phyloP scores from a whole-genome alignment of 2,797 vertebrate species.

The Semaprochilodus insignis region DNA sequence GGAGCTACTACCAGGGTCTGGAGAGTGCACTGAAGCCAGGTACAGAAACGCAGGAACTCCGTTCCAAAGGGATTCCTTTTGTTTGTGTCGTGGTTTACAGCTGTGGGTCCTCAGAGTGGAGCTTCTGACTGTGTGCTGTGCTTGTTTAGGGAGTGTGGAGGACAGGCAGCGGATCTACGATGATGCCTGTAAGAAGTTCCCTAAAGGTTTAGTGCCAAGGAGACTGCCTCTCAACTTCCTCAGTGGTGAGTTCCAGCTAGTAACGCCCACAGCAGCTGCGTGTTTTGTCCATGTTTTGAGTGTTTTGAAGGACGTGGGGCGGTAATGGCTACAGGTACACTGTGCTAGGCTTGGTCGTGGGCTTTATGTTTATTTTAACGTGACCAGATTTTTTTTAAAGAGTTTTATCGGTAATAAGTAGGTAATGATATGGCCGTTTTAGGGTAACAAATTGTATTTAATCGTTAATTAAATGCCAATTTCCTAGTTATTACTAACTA shows the following conservation, averaged over 20 bases:
- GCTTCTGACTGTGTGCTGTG: neutral
- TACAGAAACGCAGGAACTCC: constrained; percentile 60
- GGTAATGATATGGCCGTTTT: too few relatives aligned
- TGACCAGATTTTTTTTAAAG: too few relatives aligned
- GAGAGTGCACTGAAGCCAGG: constrained; percentile 94
- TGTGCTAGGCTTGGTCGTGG: too few relatives aligned
- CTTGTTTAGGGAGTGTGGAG: constrained; percentile 83
- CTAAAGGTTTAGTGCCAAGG: constrained; percentile 92
- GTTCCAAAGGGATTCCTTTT: neutral
- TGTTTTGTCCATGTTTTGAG: too few relatives aligned
- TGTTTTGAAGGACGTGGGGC: too few relatives aligned
- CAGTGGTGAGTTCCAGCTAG: constrained; percentile 76
- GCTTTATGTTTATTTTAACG: too few relatives aligned
- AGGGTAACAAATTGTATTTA: too few relatives aligned
- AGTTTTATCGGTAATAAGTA: too few relatives aligned
- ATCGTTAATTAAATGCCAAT: too few relatives aligned
- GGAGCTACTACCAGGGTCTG: constrained; percentile 95
- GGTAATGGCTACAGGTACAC: too few relatives aligned
- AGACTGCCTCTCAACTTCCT: constrained; percentile 95
- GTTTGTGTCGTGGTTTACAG: neutral
- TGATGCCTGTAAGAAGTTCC: constrained; percentile 95
- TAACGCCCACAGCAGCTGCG: too few relatives aligned
- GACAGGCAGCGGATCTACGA: constrained; percentile 94
- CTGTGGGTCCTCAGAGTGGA: neutral
- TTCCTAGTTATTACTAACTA: too few relatives aligned